Percentiles rank a stretch among this genome's conserved stretches.
phyloP scores from a whole-genome alignment of 1,140 invertebrate species.

The Saccostrea echinata region DNA sequence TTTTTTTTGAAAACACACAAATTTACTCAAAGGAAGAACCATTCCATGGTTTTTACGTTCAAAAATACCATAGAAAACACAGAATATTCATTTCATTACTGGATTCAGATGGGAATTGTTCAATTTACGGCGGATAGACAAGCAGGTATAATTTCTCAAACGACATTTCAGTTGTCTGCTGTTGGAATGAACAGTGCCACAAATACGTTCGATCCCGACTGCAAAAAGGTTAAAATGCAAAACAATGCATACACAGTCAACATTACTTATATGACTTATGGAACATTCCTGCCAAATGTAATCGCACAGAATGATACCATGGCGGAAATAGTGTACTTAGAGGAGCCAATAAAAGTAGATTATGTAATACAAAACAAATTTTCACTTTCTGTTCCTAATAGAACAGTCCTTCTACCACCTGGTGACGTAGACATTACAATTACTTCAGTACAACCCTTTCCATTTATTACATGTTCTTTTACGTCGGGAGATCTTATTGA shows the following conservation, averaged over 20 bases:
- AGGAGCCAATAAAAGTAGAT: neutral
- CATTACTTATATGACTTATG: neutral
- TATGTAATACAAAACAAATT: neutral
- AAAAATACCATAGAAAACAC: neutral
- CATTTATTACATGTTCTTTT: slow-evolving; percentile 27
- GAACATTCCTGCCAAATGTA: slow-evolving; percentile 20
- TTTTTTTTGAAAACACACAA: neutral
- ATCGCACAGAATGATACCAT: neutral
- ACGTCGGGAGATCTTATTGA: slow-evolving; percentile 45
- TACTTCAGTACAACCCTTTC: neutral
- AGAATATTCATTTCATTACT: neutral
- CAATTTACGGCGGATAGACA: neutral
- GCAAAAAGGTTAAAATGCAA: neutral
- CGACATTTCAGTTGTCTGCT: neutral
- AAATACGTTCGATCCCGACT: slow-evolving; percentile 31
- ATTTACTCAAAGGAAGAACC: slow-evolving; percentile 24
- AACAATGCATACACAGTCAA: neutral
- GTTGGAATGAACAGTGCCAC: neutral
- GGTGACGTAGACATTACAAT: slow-evolving; percentile 24
- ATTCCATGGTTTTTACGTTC: slow-evolving; percentile 8
- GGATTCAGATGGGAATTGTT: slow-evolving; percentile 40
- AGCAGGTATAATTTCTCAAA: neutral
- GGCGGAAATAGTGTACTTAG: slow-evolving; percentile 9
- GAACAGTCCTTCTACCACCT: slow-evolving; percentile 35
- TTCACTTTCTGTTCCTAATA: slow-evolving; percentile 19